Conservation (phyloP, 2,113 vertebrate species). For the Chascanopsetta lugubris region DNA sequence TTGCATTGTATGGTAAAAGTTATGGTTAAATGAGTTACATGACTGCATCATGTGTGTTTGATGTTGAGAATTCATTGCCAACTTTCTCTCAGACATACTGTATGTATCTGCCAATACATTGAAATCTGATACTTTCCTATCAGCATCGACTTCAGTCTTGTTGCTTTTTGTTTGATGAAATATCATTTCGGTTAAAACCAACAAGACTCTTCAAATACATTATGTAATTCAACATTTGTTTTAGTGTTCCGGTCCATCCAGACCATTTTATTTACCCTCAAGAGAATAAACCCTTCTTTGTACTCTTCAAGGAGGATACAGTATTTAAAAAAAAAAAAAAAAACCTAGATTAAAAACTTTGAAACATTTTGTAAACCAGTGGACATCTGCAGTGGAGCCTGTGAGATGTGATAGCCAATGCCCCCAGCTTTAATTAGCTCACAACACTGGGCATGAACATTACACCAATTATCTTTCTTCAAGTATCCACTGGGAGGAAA, state of each 20-base stretch:
- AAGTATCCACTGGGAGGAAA: constrained; percentile 62
- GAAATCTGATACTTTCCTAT: too few relatives aligned
- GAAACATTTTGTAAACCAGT: constrained; percentile 7
- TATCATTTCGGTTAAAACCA: too few relatives aligned
- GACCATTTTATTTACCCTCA: background rate
- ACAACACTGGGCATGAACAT: constrained; percentile 62
- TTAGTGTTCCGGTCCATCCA: background rate
- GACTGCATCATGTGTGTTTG: too few relatives aligned
- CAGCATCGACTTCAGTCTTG: too few relatives aligned
- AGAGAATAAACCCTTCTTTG: background rate
- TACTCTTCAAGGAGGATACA: background rate
- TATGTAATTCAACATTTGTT: background rate
- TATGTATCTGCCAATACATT: too few relatives aligned
- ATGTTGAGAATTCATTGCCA: too few relatives aligned
- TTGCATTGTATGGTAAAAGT: too few relatives aligned
- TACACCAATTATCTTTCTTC: constrained; percentile 74
- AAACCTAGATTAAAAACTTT: constrained; percentile 5
- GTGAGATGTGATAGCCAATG: constrained; percentile 54
- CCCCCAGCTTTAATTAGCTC: constrained; percentile 69
- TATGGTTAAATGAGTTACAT: too few relatives aligned
- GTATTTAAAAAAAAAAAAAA: background rate
- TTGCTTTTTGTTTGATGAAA: background rate
- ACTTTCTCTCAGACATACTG: too few relatives aligned
- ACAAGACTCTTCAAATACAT: background rate
- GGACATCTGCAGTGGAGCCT: constrained; percentile 51